Conservation (phyloP, 2,888 invertebrate species). For the Salticus scenicus region DNA sequence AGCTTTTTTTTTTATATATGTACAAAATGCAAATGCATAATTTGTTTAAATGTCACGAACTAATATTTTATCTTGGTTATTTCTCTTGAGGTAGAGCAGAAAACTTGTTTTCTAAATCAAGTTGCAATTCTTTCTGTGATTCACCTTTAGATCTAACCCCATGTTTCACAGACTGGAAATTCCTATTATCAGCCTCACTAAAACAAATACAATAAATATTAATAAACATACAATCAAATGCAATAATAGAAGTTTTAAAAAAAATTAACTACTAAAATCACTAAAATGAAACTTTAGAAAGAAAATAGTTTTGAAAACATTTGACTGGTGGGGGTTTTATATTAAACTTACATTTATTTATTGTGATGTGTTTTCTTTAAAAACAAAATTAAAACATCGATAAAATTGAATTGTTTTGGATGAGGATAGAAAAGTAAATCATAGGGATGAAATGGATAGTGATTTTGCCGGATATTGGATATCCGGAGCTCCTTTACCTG, state of each 20-base stretch:
- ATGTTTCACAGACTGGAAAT: constrained; percentile 71
- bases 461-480: too few relatives aligned
- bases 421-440: too few relatives aligned
- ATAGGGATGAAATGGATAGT: too few relatives aligned
- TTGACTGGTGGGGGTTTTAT: too few relatives aligned
- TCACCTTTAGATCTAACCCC: constrained; percentile 67
- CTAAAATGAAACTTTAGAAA: too few relatives aligned
- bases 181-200: constrained; percentile 62
- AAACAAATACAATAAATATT: neutral
- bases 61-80: constrained; percentile 25
- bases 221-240: neutral
- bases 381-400: too few relatives aligned
- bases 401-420: too few relatives aligned
- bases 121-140: constrained; percentile 44
- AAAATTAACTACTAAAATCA: neutral
- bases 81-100: constrained; percentile 62
- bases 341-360: too few relatives aligned
- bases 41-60: neutral
- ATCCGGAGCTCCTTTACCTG: too few relatives aligned
- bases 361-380: too few relatives aligned
- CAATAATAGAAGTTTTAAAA: neutral
- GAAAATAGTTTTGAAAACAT: too few relatives aligned
- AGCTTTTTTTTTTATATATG: too few relatives aligned
- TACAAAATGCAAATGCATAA: neutral
- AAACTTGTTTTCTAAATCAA: constrained; percentile 70